A percentile compares a stretch with the other conserved stretches of the same genome.
phyloP scores from a whole-genome alignment of 2,797 vertebrate genomes.

The Parotocinclus haroldoi region DNA sequence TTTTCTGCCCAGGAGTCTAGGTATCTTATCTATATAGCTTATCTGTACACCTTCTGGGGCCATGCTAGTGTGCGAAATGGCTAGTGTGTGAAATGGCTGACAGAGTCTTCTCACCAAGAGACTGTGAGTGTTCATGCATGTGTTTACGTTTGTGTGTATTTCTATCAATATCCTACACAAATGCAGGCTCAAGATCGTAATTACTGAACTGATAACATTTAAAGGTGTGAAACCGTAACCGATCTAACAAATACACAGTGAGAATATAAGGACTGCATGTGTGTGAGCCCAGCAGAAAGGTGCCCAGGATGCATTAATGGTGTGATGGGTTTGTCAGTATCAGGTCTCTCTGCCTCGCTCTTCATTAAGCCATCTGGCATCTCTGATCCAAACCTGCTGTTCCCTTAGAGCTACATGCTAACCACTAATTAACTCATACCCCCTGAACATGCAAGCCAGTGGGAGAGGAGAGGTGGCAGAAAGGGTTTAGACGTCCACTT shows the following conservation, averaged over 20 bases:
- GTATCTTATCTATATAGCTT: no score
- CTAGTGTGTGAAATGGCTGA: no score
- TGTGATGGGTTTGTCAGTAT: constrained; percentile 21
- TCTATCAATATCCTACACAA: neutral
- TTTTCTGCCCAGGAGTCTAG: no score
- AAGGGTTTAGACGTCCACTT: neutral
- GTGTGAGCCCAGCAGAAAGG: constrained; percentile 7
- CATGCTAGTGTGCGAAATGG: no score
- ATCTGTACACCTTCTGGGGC: no score
- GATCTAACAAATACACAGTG: no score
- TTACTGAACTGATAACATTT: no score
- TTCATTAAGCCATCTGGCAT: constrained; percentile 14
- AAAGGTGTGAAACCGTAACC: no score
- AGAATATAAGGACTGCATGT: neutral
- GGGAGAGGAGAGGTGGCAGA: constrained; percentile 2
- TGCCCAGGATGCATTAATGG: constrained; percentile 4
- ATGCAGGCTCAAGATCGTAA: no score
- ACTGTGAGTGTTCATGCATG: no score
- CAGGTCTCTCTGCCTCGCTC: neutral
- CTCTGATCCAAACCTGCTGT: constrained; percentile 35
- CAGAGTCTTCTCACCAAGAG: no score
- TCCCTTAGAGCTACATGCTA: constrained; percentile 43
- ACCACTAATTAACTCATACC: constrained; percentile 41
- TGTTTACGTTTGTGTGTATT: no score
- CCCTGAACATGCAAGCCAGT: constrained; percentile 25